Base-by-base conservation (phyloP, 2,888 invertebrate species). In the Oscheius sp. region DNA sequence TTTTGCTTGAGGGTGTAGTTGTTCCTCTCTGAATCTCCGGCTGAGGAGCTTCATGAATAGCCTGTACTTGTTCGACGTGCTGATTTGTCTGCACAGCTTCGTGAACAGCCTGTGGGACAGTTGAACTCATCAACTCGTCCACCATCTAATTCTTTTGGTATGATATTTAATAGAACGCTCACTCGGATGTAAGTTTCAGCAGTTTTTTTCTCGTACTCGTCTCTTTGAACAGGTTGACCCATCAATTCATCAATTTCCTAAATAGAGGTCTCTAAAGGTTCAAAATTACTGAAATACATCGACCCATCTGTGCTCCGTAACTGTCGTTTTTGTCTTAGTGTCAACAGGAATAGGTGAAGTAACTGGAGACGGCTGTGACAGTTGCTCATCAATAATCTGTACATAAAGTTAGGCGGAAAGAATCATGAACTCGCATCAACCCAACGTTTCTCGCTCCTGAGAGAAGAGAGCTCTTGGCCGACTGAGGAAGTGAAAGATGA, bases 221-320 rank as follows among this genome's bases (percentile, higher is more conserved):
- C 73, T 47, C 63, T 51, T n/a, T 57, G 10, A n/a, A 72, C 60
- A 32, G 70, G 70, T 10, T 42, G n/a, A 42, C 65, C 71, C 63
- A 70, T 55, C 5, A 71, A 29, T 37, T 71, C 70, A 35, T 71
- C 66, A 33, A 74, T 74, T 68, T 74, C 74, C 65, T 65, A 13
- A 33, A 50, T 2, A 37, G 13, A 51, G 5, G 37, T 29, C 37
- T 37, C 10, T 2, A 1, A 35, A 33, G 2, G 33, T 21, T 35
- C n/a, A n/a, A 13, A 9, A n/a, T 2, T 32, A n/a, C 13, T 57
- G 21, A 21, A 21, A 21, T 35, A 75, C 75, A 68, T 82, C 82
- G 62, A 82, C 79, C 79, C 79, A 82, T 70, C 82, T 68, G 11
- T 82, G 82, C 35, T 81, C 76, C 0, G 74, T 78, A 51, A 78